Conservation (phyloP, 2,113 vertebrate species). For the Forbesichthys papilliferus region DNA sequence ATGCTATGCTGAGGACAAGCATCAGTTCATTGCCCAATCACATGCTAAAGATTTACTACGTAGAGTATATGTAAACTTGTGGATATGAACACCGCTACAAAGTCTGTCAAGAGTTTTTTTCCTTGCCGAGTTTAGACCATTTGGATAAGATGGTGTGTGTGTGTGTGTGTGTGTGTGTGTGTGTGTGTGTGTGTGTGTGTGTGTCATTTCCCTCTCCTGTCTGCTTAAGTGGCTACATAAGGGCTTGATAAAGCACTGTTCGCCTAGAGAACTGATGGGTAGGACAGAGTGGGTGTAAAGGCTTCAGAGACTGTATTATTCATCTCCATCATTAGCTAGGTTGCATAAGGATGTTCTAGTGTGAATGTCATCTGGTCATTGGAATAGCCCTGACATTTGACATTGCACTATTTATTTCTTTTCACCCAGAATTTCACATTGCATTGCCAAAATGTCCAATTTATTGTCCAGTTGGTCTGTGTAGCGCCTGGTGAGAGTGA, state of each 20-base stretch:
- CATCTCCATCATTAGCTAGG: conserved; percentile 57
- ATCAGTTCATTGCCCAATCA: conserved; percentile 49
- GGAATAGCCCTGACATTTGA: conserved; percentile 11
- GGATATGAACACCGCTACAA: conserved; percentile 5
- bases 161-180: no score
- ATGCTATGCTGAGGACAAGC: conserved; percentile 17
- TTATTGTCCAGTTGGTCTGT: conserved; percentile 3
- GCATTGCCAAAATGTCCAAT: conserved; percentile 4
- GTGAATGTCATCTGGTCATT: conserved; percentile 28
- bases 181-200: no score
- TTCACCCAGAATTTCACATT: neutral
- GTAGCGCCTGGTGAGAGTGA: neutral
- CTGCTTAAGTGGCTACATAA: conserved; percentile 22
- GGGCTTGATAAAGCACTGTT: conserved; percentile 50
- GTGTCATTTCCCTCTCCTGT: conserved; percentile 36
- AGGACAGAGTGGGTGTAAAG: conserved; percentile 43
- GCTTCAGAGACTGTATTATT: conserved; percentile 58
- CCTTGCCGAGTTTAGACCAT: conserved; percentile 40
- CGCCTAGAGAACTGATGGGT: conserved; percentile 48
- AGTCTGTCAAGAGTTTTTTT: neutral
- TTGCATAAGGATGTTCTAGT: conserved; percentile 41
- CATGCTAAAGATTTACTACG: conserved; percentile 45
- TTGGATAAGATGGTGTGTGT: conserved; percentile 63
- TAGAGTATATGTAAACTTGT: no score
- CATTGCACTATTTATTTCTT: neutral